Evolutionary conservation across 2,888 invertebrate genomes (phyloP).

Genomic region (Serripes groenlandicus): DNA sequence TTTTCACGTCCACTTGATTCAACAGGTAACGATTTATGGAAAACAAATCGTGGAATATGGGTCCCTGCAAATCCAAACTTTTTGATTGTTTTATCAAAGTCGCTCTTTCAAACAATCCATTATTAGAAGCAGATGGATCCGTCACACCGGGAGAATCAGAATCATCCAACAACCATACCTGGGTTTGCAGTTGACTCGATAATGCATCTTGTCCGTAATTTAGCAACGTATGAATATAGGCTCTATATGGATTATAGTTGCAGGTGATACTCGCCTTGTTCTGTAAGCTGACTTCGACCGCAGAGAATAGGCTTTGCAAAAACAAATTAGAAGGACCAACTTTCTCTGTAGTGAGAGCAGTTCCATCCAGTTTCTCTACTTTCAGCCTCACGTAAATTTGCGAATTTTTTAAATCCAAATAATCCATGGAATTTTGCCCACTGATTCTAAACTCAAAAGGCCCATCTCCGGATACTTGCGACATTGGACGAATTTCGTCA

Average conservation of each 20-base stretch:
- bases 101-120: slow-evolving; percentile 28
- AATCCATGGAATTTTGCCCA: slow-evolving; percentile 58
- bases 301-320: slow-evolving; percentile 47
- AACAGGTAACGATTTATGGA: slow-evolving; percentile 30
- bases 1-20: slow-evolving; percentile 38
- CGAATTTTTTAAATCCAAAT: slow-evolving; percentile 46
- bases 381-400: slow-evolving; percentile 32
- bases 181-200: slow-evolving; percentile 40
- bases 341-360: slow-evolving; percentile 32
- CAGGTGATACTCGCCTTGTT: slow-evolving; percentile 48
- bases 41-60: slow-evolving; percentile 46
- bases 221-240: slow-evolving; percentile 54
- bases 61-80: slow-evolving; percentile 50
- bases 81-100: slow-evolving; percentile 22
- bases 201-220: slow-evolving; percentile 37
- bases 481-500: slow-evolving; percentile 53
- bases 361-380: slow-evolving; percentile 37
- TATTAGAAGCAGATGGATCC: slow-evolving; percentile 38
- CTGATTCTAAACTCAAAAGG: slow-evolving; percentile 50
- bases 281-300: slow-evolving; percentile 55
- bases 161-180: slow-evolving; percentile 42
- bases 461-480: slow-evolving; percentile 30
- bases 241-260: slow-evolving; percentile 55
- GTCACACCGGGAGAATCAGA: slow-evolving; percentile 36
- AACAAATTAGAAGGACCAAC: slow-evolving; percentile 59